Percentiles rank a stretch among this genome's conserved stretches.
These are phyloP conservation scores for Magallana gigas DNA, from an alignment of 1,140 invertebrate species.

Conservation along the genomic window DNA sequence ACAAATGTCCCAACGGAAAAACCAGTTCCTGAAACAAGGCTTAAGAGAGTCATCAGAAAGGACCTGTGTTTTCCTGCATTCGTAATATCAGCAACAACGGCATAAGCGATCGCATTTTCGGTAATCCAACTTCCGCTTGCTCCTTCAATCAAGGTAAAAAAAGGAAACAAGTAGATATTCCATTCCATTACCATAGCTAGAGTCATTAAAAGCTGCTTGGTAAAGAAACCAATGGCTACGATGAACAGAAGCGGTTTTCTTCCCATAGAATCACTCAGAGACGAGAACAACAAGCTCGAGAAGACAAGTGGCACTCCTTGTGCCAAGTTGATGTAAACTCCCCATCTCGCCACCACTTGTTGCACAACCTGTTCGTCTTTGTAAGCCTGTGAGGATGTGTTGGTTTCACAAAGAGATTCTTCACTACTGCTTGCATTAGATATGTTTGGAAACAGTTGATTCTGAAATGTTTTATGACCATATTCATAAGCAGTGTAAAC, in stretches of 20 bases:
- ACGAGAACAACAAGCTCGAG: neutral
- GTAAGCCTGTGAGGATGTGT: neutral
- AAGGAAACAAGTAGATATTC: no score
- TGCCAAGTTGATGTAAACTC: neutral
- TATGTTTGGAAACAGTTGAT: neutral
- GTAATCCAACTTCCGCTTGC: neutral
- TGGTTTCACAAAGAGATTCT: neutral
- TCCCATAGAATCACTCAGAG: neutral
- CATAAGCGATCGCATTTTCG: neutral
- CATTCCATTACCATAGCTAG: neutral
- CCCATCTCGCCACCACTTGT: neutral
- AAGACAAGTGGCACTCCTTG: neutral
- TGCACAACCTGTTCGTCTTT: neutral
- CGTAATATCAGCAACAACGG: slow-evolving; percentile 41
- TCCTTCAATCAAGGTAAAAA: no score
- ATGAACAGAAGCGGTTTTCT: neutral
- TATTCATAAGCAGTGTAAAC: neutral
- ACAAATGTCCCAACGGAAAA: slow-evolving; percentile 11
- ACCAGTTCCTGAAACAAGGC: neutral
- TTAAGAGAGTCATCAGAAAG: slow-evolving; percentile 36
- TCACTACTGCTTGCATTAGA: neutral
- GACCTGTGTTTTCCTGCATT: slow-evolving; percentile 39
- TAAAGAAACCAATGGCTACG: neutral
- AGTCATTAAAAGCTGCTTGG: neutral
- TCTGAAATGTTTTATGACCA: neutral